phyloP scores from a whole-genome alignment of 2,113 vertebrate genomes.

The Phrynocephalus versicolor region DNA sequence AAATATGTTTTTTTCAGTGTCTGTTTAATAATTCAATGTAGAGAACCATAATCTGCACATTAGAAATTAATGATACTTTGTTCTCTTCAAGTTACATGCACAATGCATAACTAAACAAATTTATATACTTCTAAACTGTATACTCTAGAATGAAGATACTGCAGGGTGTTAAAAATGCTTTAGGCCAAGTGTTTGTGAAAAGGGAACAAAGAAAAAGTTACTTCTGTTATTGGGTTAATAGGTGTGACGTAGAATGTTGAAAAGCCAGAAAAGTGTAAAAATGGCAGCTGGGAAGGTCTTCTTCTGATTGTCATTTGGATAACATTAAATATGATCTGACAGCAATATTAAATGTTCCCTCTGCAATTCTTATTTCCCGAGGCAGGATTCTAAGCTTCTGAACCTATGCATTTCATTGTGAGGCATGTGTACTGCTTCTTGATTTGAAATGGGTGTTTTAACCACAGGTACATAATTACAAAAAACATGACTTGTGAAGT shows the following conservation, averaged over 20 bases:
- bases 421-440: slow-evolving; percentile 64
- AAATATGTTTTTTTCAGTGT: background rate
- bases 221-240: slow-evolving; percentile 10
- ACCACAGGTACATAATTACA: slow-evolving; percentile 63
- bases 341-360: slow-evolving; percentile 7
- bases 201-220: background rate
- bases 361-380: slow-evolving; percentile 53
- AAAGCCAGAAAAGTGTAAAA: slow-evolving; percentile 15
- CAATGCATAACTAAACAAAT: background rate
- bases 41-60: background rate
- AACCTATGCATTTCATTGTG: slow-evolving; percentile 70
- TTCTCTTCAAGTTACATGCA: background rate
- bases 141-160: too few species aligned
- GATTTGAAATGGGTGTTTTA: slow-evolving; percentile 66
- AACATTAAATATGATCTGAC: slow-evolving; percentile 39
- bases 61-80: background rate
- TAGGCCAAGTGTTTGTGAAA: background rate
- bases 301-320: slow-evolving; percentile 19
- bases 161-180: background rate
- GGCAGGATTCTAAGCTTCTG: slow-evolving; percentile 64
- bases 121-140: background rate
- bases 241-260: background rate
- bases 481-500: slow-evolving; percentile 67
- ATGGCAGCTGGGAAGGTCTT: background rate
- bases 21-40: background rate